Evolutionary conservation across 2,797 vertebrate genomes (phyloP).

Genomic region (Sitta carolinensis): DNA sequence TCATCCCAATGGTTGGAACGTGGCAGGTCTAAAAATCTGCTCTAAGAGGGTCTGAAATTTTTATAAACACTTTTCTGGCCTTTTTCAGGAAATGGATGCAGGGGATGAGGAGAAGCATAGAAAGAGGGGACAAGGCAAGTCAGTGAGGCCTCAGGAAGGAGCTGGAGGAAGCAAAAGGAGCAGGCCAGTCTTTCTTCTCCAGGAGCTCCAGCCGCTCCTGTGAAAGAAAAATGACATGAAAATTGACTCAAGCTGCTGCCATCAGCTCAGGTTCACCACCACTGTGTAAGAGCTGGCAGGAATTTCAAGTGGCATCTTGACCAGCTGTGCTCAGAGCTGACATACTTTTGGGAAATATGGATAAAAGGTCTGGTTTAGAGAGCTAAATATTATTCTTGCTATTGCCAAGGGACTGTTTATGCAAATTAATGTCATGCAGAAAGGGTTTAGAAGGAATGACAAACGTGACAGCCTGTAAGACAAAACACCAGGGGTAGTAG

Average conservation of each 20-base stretch:
- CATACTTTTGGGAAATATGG: not conserved
- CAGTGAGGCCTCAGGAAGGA: not conserved
- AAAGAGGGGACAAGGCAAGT: not conserved
- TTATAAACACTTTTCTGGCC: not conserved
- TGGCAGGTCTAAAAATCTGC: not conserved
- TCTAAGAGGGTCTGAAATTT: not conserved
- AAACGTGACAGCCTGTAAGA: not conserved
- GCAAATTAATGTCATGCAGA: not conserved
- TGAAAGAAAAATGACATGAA: not conserved
- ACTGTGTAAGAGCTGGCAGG: not conserved
- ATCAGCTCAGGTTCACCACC: not conserved
- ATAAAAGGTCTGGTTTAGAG: not conserved
- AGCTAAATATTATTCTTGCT: not conserved
- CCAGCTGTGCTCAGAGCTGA: not conserved
- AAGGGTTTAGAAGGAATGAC: not conserved
- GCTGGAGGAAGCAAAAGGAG: not conserved
- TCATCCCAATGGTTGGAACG: accelerated
- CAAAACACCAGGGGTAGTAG: not conserved
- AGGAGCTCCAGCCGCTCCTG: not conserved
- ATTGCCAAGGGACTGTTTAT: not conserved
- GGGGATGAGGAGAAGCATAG: not conserved
- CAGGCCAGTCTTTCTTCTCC: not conserved
- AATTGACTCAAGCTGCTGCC: not conserved
- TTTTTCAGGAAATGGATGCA: not conserved
- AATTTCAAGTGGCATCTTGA: not conserved